phyloP scores from a whole-genome alignment of 2,797 vertebrate genomes.

The Enoplosus armatus region DNA sequence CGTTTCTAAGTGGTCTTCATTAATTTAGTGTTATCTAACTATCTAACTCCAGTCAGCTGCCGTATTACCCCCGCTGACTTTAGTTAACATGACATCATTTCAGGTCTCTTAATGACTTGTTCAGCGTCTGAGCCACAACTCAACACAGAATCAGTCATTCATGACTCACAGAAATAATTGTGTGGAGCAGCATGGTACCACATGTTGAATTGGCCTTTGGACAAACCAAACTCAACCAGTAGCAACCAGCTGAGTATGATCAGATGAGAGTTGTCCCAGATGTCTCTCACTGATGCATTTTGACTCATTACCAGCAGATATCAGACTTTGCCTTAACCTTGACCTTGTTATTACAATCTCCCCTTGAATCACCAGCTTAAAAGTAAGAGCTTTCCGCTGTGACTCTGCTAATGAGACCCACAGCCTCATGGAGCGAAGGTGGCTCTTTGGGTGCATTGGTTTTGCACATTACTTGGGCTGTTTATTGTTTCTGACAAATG shows the following conservation, averaged over 20 bases:
- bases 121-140: conserved; percentile 17
- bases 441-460: conserved; percentile 31
- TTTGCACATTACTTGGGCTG: conserved; percentile 22
- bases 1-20: not conserved
- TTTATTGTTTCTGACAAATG: conserved; percentile 52
- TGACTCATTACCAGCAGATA: conserved; percentile 33
- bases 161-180: conserved; percentile 11
- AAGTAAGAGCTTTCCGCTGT: conserved; percentile 42
- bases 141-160: conserved; percentile 29
- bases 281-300: conserved; percentile 23
- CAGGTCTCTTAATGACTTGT: not conserved
- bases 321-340: conserved; percentile 41
- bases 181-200: conserved; percentile 26
- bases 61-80: not conserved
- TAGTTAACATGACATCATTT: conserved; percentile 1
- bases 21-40: not conserved
- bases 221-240: conserved; percentile 35
- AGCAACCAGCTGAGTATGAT: conserved; percentile 41
- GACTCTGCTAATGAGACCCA: conserved; percentile 48
- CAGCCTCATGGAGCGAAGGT: conserved; percentile 13
- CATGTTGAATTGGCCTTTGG: conserved; percentile 34
- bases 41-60: conserved; percentile 10
- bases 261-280: conserved; percentile 22
- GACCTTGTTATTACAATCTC: conserved; percentile 31
- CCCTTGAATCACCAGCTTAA: conserved; percentile 33